Evolutionary conservation across 2,888 invertebrate species (phyloP).

Genomic region (Dyspetes luteomarginatus): DNA sequence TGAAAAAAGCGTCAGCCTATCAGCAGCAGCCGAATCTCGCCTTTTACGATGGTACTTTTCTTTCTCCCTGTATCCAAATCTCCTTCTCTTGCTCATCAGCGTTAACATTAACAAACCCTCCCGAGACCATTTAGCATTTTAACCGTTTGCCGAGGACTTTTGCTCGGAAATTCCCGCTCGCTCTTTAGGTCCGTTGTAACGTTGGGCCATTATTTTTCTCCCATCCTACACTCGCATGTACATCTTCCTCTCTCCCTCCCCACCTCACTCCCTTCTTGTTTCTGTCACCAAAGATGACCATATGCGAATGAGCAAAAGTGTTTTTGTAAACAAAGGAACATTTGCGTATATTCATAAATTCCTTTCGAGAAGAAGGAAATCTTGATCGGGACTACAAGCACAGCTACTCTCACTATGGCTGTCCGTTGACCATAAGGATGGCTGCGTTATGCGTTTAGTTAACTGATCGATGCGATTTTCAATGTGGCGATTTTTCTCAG

Average conservation of each 20-base stretch:
- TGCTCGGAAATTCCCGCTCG: conserved; percentile 18
- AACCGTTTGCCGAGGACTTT: conserved; percentile 65
- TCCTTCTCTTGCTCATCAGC: conserved; percentile 44
- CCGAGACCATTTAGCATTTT: conserved; percentile 80
- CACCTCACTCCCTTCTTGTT: neutral
- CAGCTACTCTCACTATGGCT: conserved; percentile 36
- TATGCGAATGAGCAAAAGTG: conserved; percentile 56
- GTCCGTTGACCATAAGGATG: conserved; percentile 31
- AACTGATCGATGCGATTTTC: too few species aligned
- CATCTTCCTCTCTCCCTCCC: conserved; percentile 37
- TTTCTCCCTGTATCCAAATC: conserved; percentile 15
- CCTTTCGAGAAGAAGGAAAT: conserved; percentile 71
- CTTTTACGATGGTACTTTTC: conserved; percentile 24
- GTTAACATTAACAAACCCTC: conserved; percentile 68
- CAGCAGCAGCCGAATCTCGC: conserved; percentile 60
- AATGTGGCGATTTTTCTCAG: too few species aligned
- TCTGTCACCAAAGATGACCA: conserved; percentile 5
- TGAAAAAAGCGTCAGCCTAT: conserved; percentile 67
- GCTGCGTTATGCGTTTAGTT: neutral
- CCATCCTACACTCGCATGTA: conserved; percentile 7
- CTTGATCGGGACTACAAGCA: conserved; percentile 79
- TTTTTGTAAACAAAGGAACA: conserved; percentile 66
- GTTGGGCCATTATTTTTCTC: conserved; percentile 21
- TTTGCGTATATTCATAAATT: too few species aligned
- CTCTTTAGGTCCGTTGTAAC: conserved; percentile 16